phyloP scores from a whole-genome alignment of 2,113 vertebrate genomes.

The Xiphophorus hellerii region DNA sequence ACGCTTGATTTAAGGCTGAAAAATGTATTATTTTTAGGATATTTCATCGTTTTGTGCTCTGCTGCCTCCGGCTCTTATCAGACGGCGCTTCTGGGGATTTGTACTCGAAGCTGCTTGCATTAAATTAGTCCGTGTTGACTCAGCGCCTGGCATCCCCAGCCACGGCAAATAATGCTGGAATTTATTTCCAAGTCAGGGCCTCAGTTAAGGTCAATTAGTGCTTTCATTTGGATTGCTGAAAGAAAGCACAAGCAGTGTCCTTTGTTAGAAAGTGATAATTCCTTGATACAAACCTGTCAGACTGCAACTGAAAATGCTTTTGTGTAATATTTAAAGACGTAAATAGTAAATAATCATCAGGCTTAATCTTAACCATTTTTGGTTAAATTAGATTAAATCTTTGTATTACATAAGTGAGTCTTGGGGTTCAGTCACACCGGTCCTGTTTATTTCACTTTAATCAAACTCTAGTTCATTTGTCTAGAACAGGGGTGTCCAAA shows the following conservation, averaged over 20 bases:
- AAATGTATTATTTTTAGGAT: background rate
- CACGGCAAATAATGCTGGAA: conserved; percentile 30
- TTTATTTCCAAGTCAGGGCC: conserved; percentile 38
- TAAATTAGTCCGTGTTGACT: conserved; percentile 49
- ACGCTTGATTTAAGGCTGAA: conserved; percentile 4
- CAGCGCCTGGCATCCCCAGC: conserved; percentile 2
- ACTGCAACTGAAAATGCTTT: background rate
- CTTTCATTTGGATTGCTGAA: background rate
- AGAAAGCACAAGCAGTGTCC: background rate
- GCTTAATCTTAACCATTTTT: background rate
- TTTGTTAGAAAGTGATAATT: background rate
- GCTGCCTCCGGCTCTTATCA: conserved; percentile 6
- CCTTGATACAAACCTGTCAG: background rate
- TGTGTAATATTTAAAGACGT: background rate
- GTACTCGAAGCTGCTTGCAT: conserved; percentile 24
- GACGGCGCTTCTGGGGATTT: conserved; percentile 7
- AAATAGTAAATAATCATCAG: background rate
- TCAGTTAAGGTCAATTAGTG: conserved; percentile 21
- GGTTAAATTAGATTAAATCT: too few relatives aligned
- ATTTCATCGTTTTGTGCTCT: background rate
- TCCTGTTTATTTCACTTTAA: too few relatives aligned
- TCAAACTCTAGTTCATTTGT: too few relatives aligned
- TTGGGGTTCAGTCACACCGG: too few relatives aligned
- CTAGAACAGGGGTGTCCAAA: too few relatives aligned
- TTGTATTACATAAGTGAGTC: too few relatives aligned